phyloP scores from a whole-genome alignment of 2,888 invertebrate species.

The Sminthurides aquaticus region DNA sequence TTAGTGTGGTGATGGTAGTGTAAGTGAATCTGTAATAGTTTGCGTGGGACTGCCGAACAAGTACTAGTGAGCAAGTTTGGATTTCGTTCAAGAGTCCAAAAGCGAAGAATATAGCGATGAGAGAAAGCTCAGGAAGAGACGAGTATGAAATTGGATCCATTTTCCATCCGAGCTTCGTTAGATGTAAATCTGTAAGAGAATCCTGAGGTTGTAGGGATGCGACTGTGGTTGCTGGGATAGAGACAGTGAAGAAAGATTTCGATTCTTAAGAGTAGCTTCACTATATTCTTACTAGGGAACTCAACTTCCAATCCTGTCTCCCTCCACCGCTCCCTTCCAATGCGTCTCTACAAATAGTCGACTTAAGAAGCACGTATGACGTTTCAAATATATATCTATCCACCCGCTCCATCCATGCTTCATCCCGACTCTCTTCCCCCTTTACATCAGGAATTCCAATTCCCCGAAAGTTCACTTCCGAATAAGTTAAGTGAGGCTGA shows the following conservation, averaged over 20 bases:
- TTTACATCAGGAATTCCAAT: background rate
- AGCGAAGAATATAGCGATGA: background rate
- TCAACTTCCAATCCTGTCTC: background rate
- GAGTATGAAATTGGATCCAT: slow-evolving; percentile 23
- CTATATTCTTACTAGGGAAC: too few species aligned
- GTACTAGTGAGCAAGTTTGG: background rate
- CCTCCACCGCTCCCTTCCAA: too few species aligned
- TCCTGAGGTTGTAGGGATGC: too few species aligned
- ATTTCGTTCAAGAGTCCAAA: background rate
- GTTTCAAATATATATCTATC: background rate
- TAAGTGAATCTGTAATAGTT: background rate
- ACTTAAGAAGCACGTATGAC: background rate
- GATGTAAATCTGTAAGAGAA: background rate
- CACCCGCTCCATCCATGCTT: background rate
- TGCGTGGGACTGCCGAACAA: background rate
- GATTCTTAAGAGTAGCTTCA: too few species aligned
- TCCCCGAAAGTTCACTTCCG: background rate
- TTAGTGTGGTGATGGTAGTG: too few species aligned
- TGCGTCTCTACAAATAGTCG: background rate
- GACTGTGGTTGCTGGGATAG: too few species aligned
- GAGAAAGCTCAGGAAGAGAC: background rate
- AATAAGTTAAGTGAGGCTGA: background rate
- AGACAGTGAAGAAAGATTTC: too few species aligned
- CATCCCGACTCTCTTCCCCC: background rate
- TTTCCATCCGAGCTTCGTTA: background rate